A percentile compares a stretch with the other conserved stretches of the same genome.
Evolutionary conservation across 2,888 invertebrate genomes (phyloP).

Genomic region (Coelogynopora nodosa): DNA sequence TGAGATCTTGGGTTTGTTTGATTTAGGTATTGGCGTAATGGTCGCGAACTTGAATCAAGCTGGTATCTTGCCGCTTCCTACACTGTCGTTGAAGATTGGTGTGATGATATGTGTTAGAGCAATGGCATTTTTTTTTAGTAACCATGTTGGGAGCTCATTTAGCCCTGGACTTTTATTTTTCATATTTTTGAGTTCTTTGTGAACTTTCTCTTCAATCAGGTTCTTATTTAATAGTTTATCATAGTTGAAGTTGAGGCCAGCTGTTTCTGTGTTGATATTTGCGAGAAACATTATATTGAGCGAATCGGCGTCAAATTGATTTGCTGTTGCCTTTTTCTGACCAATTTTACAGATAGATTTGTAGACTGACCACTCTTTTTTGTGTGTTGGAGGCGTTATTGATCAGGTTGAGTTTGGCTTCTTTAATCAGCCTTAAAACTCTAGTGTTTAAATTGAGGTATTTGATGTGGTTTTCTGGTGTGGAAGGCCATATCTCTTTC

Average conservation of each 20-base stretch:
- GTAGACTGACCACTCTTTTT: slow-evolving; percentile 10
- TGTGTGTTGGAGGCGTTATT: not conserved
- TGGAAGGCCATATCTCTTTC: slow-evolving; percentile 5
- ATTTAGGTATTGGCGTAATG: not conserved
- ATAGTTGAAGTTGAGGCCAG: not conserved
- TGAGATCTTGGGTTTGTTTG: not conserved
- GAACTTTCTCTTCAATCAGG: not conserved
- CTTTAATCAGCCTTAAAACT: slow-evolving; percentile 15
- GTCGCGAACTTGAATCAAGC: not conserved
- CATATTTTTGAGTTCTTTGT: not conserved
- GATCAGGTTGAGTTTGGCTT: too few species aligned
- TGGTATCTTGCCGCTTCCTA: not conserved
- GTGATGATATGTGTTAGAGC: not conserved
- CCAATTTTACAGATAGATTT: not conserved
- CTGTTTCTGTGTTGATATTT: not conserved
- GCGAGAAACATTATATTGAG: slow-evolving; percentile 24
- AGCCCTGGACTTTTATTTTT: slow-evolving; percentile 17
- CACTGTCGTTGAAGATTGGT: not conserved
- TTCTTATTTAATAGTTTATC: not conserved
- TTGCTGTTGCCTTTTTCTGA: slow-evolving; percentile 8
- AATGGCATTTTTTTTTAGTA: not conserved
- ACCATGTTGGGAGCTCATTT: not conserved
- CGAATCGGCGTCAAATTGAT: not conserved
- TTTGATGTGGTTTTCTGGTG: not conserved
- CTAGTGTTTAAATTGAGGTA: too few species aligned